Base-by-base conservation (phyloP, 2,113 vertebrate genomes). In the Lipophrys pholis region DNA sequence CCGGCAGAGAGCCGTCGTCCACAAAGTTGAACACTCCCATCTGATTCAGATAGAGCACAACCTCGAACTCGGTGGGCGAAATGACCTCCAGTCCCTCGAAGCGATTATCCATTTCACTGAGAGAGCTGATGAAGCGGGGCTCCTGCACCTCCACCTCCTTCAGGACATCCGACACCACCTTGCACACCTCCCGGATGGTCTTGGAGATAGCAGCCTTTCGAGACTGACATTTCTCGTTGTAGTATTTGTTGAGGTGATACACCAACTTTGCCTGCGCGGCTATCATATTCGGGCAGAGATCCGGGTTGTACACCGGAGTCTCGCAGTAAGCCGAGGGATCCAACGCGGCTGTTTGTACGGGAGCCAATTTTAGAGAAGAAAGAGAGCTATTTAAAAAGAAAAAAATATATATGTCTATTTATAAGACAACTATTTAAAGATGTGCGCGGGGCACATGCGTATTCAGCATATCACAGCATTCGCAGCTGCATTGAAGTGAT, bases 271-370 rank as follows among this genome's bases (percentile, higher is more conserved):
- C 97, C 95, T 99, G 98, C 58, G 98, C 97, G 86, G 98, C 98
- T 92, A 99, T 97, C 98, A 99, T 99, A 89, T 99, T 99, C 85
- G 98, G 98, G 95, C 98, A 99, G 96, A 99, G 97, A 97, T 99
- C 98, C 97, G 98, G 98, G 69, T 98, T 99, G 89, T 99, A 99
- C 76, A 98, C 97, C 98, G 98, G 98, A 98, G 97, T 97, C 98
- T 99, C 98, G 95, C 98, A 99, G 61, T 99, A 99, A 65, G 96
- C 98, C 94, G 97, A 96, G 91, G 98, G 98, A 99, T 99, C 97
- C 98, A 99, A 99, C 95, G 98, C 97, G 97, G 95, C 97, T 94
- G 97, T 96, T 96, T 94, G 92, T 87, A 97, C 94, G 87, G 98
- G 97, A 96, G 97, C 97, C 97, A 99, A 98, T 97, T 97, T 97